Conservation (phyloP, 2,797 vertebrate genomes). For the Bradypodion pumilum region DNA sequence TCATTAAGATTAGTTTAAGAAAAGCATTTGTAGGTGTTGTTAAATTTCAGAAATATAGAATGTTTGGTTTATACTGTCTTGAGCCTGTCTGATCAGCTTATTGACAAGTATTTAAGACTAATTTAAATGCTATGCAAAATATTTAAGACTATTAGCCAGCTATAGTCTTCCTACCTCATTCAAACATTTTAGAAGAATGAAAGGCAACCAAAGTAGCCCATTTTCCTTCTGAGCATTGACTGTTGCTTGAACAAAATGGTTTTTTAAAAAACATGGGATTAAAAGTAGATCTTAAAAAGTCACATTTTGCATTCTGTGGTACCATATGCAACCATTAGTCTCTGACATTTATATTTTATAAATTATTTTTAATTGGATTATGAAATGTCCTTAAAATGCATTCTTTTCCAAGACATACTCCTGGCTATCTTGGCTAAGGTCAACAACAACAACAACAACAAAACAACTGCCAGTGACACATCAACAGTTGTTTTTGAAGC, state of each 20-base stretch:
- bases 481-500: background rate
- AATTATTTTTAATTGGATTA: slow-evolving; percentile 12
- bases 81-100: background rate
- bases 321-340: background rate
- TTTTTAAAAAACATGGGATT: background rate
- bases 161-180: background rate
- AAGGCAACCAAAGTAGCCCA: background rate
- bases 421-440: background rate
- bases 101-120: background rate
- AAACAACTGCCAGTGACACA: background rate
- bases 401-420: background rate
- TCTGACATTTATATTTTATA: background rate
- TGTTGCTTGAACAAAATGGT: background rate
- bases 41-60: background rate
- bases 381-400: background rate
- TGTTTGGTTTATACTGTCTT: too few species aligned
- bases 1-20: background rate
- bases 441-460: too few species aligned
- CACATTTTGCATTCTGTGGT: background rate
- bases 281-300: background rate
- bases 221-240: background rate
- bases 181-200: background rate
- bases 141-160: background rate
- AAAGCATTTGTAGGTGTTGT: background rate
- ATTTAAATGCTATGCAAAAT: background rate